Percentiles rank a stretch among this genome's conserved stretches.
These are phyloP conservation scores for Hydrophis major DNA, from an alignment of 2,797 vertebrate species.

Conservation along the genomic window DNA sequence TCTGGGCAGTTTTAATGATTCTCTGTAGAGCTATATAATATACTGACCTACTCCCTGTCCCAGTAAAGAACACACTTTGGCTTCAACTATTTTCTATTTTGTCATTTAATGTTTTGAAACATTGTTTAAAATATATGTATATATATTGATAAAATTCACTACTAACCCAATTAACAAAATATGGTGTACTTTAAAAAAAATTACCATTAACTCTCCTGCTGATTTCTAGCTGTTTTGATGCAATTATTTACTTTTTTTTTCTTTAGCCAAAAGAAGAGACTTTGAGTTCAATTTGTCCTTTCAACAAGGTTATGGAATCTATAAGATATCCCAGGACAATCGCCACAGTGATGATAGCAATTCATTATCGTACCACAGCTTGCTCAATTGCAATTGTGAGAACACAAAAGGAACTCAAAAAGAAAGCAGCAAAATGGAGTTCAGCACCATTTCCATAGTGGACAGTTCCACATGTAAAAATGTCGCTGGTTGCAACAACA, in stretches of 20 bases:
- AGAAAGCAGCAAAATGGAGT: conserved; percentile 69
- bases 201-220: neutral
- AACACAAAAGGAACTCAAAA: conserved; percentile 56
- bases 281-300: conserved; percentile 94
- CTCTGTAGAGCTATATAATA: neutral
- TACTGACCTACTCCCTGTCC: neutral
- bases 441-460: conserved; percentile 75
- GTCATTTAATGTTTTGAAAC: neutral
- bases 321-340: conserved; percentile 81
- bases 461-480: conserved; percentile 75
- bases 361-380: conserved; percentile 69
- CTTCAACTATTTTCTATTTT: neutral
- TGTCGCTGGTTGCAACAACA: conserved; percentile 58
- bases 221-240: neutral
- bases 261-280: conserved; percentile 79
- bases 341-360: conserved; percentile 67
- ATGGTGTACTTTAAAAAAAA: neutral
- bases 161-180: neutral
- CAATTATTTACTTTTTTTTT: neutral
- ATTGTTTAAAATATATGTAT: neutral
- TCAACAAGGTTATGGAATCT: conserved; percentile 87
- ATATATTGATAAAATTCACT: neutral
- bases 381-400: conserved; percentile 73
- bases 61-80: neutral
- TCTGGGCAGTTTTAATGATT: too few relatives aligned